phyloP scores from a whole-genome alignment of 2,888 invertebrate species.

The Trisateles emortualis region DNA sequence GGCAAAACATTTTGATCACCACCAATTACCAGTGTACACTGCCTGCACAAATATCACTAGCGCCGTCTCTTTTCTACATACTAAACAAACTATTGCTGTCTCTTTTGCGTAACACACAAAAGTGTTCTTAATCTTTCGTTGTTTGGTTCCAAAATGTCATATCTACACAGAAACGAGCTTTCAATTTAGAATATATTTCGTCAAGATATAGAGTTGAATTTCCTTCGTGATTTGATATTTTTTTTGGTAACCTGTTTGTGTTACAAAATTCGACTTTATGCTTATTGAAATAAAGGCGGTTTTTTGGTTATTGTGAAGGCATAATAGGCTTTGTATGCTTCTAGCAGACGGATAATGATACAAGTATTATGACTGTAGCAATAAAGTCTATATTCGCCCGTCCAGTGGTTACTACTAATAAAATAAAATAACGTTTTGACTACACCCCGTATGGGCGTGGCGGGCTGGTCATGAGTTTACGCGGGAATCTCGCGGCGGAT shows the following conservation, averaged over 20 bases:
- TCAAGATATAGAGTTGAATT: conserved; percentile 20
- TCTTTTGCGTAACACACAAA: conserved; percentile 58
- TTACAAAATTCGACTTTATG: conserved; percentile 20
- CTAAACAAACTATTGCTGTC: conserved; percentile 29
- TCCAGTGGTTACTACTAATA: conserved; percentile 64
- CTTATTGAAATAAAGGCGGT: neutral
- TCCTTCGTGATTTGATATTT: conserved; percentile 15
- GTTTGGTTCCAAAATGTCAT: conserved; percentile 35
- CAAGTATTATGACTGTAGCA: conserved; percentile 65
- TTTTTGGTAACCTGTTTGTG: neutral
- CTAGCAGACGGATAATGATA: conserved; percentile 56
- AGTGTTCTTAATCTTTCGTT: conserved; percentile 69
- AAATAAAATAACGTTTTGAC: conserved; percentile 78
- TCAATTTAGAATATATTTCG: conserved; percentile 9
- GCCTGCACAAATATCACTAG: conserved; percentile 68
- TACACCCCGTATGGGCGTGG: conserved; percentile 85
- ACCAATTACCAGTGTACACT: conserved; percentile 82
- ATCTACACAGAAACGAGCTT: neutral
- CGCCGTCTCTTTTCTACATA: conserved; percentile 37
- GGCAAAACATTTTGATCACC: conserved; percentile 83
- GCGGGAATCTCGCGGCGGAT: conserved; percentile 60
- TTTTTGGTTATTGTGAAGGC: neutral
- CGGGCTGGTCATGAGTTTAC: conserved; percentile 60
- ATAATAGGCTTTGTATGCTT: conserved; percentile 39
- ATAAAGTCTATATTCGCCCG: conserved; percentile 79